Base-by-base conservation (phyloP, 2,888 invertebrate species). In the Mesochorus sp. region DNA sequence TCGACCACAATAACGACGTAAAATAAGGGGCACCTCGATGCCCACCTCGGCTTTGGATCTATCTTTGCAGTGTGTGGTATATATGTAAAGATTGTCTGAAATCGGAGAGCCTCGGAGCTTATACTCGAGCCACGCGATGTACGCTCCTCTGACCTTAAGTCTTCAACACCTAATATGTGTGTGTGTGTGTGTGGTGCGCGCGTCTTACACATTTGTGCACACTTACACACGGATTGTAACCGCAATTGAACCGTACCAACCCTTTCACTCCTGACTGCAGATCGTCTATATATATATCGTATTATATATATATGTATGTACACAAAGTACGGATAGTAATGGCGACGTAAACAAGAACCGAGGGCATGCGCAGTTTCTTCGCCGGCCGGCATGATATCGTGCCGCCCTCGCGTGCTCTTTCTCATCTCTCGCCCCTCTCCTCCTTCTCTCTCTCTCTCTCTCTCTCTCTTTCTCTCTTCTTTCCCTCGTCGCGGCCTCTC, bases 301-400 rank as follows among this genome's bases (percentile, higher is more conserved):
- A n/a, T 0, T 44, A 21, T 39, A 3, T 28, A 10, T 49, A 14
- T 19, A n/a, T 14, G 21, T 12, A 39, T 37, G 10, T 24, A 73
- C 39, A 77, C 47, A 67, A 57, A 57, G 59, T 57, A 68, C 68
- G 59, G 42, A 51, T 51, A 42, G 78, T 83, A 82, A 85, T 84
- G 85, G 83, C 86, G 87, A 89, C 87, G 88, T 90, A 90, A 90
- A 90, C 89, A 90, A 88, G 85, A 72, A 28, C 2, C 44, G 24
- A 72, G 87, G 89, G 89, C 89, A 86, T 85, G 88, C 88, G 88
- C 84, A 61, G 55, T 44, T 37, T 70, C 31, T 55, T 55, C 66
- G 76, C 80, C 61, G 76, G 71, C 70, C 78, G 78, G 78, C 72
- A 44, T 39, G 49, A 59, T 55, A 59, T 62, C 67, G 72, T 68